Percentiles rank a stretch among this genome's conserved stretches.
Conservation (phyloP, 2,888 invertebrate genomes). For the Choreutis nemorana region DNA sequence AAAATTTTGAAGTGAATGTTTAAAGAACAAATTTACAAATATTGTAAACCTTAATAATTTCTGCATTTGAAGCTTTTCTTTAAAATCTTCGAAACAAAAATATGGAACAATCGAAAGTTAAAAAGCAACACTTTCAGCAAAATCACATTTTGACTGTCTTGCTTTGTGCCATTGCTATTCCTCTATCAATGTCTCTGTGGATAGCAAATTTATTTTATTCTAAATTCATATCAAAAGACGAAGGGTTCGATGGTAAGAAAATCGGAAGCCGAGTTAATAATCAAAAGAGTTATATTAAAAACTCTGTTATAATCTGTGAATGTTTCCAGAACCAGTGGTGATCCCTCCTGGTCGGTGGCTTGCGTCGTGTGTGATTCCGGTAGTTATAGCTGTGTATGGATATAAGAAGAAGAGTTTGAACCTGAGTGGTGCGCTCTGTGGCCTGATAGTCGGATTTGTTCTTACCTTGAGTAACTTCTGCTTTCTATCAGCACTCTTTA, state of each 20-base stretch:
- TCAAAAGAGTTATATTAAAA: conserved; percentile 3
- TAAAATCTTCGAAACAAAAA: too few relatives aligned
- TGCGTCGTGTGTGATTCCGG: conserved; percentile 69
- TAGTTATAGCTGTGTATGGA: conserved; percentile 72
- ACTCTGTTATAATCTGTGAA: too few relatives aligned
- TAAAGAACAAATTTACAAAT: too few relatives aligned
- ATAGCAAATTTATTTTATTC: conserved; percentile 74
- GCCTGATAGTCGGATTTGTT: conserved; percentile 76
- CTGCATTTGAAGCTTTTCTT: too few relatives aligned
- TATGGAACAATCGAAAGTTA: too few relatives aligned
- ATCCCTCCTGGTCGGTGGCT: conserved; percentile 74
- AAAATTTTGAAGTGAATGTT: too few relatives aligned
- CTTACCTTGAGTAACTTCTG: conserved; percentile 80
- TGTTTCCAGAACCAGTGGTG: conserved; percentile 60
- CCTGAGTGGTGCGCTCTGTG: conserved; percentile 75
- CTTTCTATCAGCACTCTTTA: conserved; percentile 74
- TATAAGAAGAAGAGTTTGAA: conserved; percentile 73
- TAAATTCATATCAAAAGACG: conserved; percentile 54
- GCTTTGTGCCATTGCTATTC: conserved; percentile 73
- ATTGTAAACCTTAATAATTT: too few relatives aligned
- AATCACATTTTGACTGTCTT: conserved; percentile 66
- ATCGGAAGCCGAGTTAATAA: conserved; percentile 7
- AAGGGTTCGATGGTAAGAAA: conserved; percentile 66
- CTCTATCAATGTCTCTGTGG: conserved; percentile 81
- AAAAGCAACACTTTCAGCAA: too few relatives aligned